Base-by-base conservation (phyloP, 2,113 vertebrate species). In the Tenebrosternarchus preto region DNA sequence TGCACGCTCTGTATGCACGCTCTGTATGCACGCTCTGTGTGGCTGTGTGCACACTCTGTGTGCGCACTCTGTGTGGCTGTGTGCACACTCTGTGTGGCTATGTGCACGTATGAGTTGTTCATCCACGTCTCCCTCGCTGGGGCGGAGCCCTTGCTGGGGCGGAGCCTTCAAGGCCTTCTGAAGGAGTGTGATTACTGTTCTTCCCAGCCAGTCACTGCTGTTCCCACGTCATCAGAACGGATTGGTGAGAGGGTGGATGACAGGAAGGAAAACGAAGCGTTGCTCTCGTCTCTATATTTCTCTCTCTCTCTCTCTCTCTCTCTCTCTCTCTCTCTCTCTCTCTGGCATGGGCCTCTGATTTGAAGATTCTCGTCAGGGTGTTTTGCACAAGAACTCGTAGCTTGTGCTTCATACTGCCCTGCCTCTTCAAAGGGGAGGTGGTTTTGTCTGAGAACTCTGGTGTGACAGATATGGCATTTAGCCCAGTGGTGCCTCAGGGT, bases 141-240 rank as follows among this genome's bases (percentile, higher is more conserved):
- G 33, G 6, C 60, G 57, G 71, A 70, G 36, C 77, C 64, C 82
- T 87, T 80, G 68, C 81, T 80, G 80, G 69, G 72, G 66, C 55
- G 25, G 31, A 59, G 6, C n/a, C n/a, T n/a, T n/a, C n/a, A n/a
- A n/a, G n/a, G 24, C 53, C 27, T 55, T 9, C 31, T 25, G 46
- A 57, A 61, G 33, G 15, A 17, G 11, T 5, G 5, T 53, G 43
- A 17, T 3, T 69, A 59, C 75, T 81, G 63, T 76, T 69, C 59
- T 57, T 27, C 3, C 6, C 0, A 46, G 61, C 33, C 68, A 33
- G 53, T 43, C 59, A 25, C 24, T 46, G 64, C 79, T 69, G 22
- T 68, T 57, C 60, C 76, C 66, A 60, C 53, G 39, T 74, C 15
- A 19, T 53, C 33, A 55, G 59, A 79, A 24, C 59, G 4, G 15